phyloP scores from a whole-genome alignment of 2,797 vertebrate genomes.

The Pitangus sulphuratus region DNA sequence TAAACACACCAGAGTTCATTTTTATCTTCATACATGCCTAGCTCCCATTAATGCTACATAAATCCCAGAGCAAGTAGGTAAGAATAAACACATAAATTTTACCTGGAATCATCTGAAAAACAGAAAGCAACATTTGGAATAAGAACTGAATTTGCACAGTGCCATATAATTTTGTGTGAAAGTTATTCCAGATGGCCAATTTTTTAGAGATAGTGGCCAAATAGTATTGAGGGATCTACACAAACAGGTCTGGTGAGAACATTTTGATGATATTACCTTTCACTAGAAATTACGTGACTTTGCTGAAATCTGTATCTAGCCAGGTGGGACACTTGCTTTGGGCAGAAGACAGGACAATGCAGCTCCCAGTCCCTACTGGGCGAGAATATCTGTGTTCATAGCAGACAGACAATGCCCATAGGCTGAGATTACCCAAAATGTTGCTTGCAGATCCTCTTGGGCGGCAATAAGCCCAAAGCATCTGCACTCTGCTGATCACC shows the following conservation, averaged over 20 bases:
- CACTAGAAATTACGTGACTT: neutral
- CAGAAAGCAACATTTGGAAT: neutral
- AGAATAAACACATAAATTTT: conserved; percentile 19
- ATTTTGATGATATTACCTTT: neutral
- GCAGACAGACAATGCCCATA: neutral
- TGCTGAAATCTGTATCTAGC: neutral
- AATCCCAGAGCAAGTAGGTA: neutral
- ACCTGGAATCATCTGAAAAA: neutral
- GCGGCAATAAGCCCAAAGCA: accelerated
- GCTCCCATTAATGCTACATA: conserved; percentile 5
- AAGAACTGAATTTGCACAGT: neutral
- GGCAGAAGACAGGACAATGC: neutral
- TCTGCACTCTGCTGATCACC: neutral
- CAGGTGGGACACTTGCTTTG: neutral
- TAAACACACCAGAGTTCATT: conserved; percentile 20
- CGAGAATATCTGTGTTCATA: neutral
- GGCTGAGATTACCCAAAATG: neutral
- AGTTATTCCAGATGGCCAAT: neutral
- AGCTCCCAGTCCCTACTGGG: neutral
- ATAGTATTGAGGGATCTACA: neutral
- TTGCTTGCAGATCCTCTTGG: neutral
- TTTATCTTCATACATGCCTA: neutral
- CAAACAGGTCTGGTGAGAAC: neutral
- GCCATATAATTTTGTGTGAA: neutral
- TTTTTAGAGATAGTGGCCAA: neutral